Evolutionary conservation across 2,888 invertebrate genomes (phyloP).

Genomic region (Ellobium chinense): DNA sequence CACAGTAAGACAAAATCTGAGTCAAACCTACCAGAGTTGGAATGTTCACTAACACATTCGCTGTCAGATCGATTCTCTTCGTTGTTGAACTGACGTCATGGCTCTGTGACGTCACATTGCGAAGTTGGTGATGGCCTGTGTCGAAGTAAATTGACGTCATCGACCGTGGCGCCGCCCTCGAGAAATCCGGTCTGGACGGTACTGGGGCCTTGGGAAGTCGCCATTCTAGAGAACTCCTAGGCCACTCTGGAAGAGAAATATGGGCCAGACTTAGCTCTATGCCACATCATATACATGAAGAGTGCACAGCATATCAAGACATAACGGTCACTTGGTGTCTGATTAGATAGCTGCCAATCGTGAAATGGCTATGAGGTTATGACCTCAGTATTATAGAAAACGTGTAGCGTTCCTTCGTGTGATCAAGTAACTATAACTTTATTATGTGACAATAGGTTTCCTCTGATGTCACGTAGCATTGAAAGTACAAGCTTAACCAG

Average conservation of each 20-base stretch:
- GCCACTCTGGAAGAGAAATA: constrained; percentile 50
- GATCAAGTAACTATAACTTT: no score
- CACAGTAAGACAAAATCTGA: no score
- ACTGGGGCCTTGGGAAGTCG: constrained; percentile 72
- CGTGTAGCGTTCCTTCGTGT: no score
- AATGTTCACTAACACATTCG: constrained; percentile 5
- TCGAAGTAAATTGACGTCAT: background rate
- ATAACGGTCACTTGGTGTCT: no score
- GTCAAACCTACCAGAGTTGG: constrained; percentile 33
- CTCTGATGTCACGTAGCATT: no score
- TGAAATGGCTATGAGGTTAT: no score
- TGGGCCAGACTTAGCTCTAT: no score
- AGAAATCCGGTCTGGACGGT: constrained; percentile 72
- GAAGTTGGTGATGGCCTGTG: background rate
- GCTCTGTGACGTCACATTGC: constrained; percentile 5
- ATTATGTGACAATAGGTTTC: no score
- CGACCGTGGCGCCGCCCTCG: constrained; percentile 52
- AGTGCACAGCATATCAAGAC: background rate
- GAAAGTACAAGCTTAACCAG: no score
- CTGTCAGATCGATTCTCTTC: constrained; percentile 21
- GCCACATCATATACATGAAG: background rate
- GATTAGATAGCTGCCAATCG: no score
- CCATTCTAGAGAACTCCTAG: constrained; percentile 68
- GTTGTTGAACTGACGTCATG: constrained; percentile 11
- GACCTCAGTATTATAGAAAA: no score